Evolutionary conservation across 2,113 vertebrate species (phyloP).

Genomic region (Enhydra lutris): DNA sequence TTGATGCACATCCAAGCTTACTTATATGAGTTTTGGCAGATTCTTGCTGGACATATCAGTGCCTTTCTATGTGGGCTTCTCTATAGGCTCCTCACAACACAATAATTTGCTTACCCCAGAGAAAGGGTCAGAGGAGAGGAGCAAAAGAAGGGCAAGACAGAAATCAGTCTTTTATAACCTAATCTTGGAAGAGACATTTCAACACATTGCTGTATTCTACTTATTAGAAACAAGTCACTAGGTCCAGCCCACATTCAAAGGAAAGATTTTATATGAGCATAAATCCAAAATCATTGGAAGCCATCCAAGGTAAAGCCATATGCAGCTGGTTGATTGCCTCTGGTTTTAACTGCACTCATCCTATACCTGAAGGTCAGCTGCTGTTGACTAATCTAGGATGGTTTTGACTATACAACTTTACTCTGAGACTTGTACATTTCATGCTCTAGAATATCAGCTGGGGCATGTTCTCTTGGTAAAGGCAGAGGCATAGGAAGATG

Average conservation of each 20-base stretch:
- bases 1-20: not conserved
- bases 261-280: not conserved
- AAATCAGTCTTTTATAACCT: not conserved
- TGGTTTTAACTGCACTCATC: not conserved
- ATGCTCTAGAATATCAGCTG: not conserved
- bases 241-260: not conserved
- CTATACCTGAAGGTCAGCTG: not conserved
- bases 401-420: not conserved
- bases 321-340: not conserved
- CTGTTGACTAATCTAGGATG: not conserved
- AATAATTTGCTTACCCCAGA: not conserved
- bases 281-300: not conserved
- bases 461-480: not conserved
- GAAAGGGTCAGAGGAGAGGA: not conserved
- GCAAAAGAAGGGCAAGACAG: not conserved
- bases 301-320: not conserved
- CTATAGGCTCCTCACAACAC: not conserved
- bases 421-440: not conserved
- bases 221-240: not conserved
- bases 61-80: not conserved
- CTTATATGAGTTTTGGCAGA: not conserved
- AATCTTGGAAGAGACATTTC: not conserved
- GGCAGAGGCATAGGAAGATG: not conserved
- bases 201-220: not conserved
- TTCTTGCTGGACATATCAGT: not conserved